Conservation (phyloP, 2,113 vertebrate genomes). For the Synodontis membranacea region DNA sequence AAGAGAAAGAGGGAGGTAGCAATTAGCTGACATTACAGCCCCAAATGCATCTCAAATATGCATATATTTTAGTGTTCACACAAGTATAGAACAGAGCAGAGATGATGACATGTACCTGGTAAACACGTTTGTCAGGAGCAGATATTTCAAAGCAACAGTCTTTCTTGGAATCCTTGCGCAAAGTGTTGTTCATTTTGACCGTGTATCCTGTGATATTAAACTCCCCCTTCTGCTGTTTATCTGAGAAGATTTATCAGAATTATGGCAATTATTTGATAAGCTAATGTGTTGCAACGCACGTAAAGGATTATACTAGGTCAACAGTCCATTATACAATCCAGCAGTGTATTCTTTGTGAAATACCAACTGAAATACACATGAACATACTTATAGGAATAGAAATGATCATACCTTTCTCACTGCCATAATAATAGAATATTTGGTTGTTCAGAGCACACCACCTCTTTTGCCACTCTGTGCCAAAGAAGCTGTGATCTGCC, state of each 20-base stretch:
- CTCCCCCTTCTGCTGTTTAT: constrained; percentile 98
- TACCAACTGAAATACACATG: background rate
- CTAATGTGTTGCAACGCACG: background rate
- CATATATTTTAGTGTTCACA: background rate
- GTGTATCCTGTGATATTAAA: constrained; percentile 89
- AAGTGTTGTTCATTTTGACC: constrained; percentile 86
- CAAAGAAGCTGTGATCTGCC: constrained; percentile 94
- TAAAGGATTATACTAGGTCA: background rate
- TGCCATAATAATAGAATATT: constrained; percentile 93
- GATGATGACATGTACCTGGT: constrained; percentile 80
- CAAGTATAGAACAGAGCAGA: background rate
- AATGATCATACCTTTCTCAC: constrained; percentile 85
- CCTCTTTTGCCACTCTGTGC: constrained; percentile 95
- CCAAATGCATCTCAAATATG: background rate
- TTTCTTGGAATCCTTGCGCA: constrained; percentile 92
- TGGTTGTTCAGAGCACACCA: constrained; percentile 91
- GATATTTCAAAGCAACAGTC: constrained; percentile 97
- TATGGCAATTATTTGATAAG: background rate
- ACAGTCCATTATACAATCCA: background rate
- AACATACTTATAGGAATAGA: background rate
- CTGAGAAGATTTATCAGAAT: constrained; percentile 71
- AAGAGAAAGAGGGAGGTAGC: constrained; percentile 24
- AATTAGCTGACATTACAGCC: background rate
- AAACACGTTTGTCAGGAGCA: constrained; percentile 91
- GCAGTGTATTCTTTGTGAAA: background rate